These are phyloP conservation scores for Stratiomys singularior DNA, from an alignment of 2,888 invertebrate genomes.

Conservation along the genomic window DNA sequence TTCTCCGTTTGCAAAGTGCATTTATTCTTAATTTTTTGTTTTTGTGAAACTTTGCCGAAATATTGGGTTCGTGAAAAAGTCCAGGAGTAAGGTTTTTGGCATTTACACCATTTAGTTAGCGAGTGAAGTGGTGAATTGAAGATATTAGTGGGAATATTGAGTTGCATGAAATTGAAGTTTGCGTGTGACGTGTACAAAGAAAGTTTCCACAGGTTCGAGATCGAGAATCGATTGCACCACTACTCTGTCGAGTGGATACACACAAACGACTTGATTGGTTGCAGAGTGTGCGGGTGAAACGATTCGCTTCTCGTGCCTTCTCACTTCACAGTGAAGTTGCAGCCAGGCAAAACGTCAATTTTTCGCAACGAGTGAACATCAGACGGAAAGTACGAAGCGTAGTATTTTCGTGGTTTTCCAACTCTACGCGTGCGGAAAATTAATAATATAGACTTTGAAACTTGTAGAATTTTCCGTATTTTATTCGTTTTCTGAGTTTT, in stretches of 20 bases:
- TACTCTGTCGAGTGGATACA: neutral
- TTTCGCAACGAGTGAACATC: slow-evolving; percentile 32
- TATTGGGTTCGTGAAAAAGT: neutral
- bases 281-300: neutral
- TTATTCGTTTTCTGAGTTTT: slow-evolving; percentile 1
- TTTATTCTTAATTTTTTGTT: neutral
- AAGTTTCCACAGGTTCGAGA: slow-evolving; percentile 39
- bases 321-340: neutral
- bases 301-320: slow-evolving; percentile 2
- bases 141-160: neutral
- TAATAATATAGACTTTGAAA: neutral
- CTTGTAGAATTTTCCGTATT: slow-evolving; percentile 17
- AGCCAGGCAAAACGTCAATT: slow-evolving; percentile 29
- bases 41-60: neutral
- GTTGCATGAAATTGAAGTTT: neutral
- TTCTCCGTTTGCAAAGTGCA: neutral
- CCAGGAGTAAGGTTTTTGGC: neutral
- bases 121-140: too few relatives aligned
- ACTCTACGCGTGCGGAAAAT: neutral
- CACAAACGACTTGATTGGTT: neutral
- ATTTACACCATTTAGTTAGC: too few relatives aligned
- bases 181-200: slow-evolving; percentile 46
- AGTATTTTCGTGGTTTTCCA: slow-evolving; percentile 19
- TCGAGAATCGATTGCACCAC: neutral
- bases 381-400: neutral